Conservation (phyloP, 2,797 vertebrate species). For the Leptodactylus fallax region DNA sequence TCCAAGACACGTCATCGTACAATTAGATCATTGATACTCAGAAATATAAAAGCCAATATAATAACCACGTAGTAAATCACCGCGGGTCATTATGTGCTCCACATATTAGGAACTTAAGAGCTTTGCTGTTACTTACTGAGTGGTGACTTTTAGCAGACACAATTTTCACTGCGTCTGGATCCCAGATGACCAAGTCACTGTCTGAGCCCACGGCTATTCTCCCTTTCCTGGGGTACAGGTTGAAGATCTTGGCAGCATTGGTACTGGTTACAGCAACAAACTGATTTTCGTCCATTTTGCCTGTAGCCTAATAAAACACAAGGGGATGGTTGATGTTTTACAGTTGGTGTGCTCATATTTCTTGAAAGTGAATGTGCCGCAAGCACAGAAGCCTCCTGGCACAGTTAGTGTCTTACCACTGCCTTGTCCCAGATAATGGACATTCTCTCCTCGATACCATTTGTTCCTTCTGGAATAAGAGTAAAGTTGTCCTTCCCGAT, state of each 20-base stretch:
- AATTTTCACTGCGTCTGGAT: conserved; percentile 90
- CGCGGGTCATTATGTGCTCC: background rate
- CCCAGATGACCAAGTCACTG: conserved; percentile 96
- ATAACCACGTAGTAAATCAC: background rate
- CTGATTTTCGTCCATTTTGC: conserved; percentile 99
- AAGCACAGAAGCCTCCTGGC: background rate
- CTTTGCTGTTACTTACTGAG: conserved; percentile 80
- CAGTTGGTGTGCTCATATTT: background rate
- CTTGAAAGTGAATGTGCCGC: background rate
- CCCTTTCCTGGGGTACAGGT: conserved; percentile 95
- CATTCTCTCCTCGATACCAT: conserved; percentile 96
- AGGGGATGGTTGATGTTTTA: background rate
- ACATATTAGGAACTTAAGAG: background rate
- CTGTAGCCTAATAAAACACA: conserved; percentile 83
- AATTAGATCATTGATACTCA: conserved; percentile 15
- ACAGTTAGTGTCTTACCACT: conserved; percentile 81
- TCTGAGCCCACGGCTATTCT: conserved; percentile 94
- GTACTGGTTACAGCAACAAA: conserved; percentile 98
- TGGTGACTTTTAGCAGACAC: conserved; percentile 95
- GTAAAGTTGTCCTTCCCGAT: conserved; percentile 98
- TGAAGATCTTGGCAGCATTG: conserved; percentile 97
- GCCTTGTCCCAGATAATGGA: conserved; percentile 97
- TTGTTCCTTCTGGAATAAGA: conserved; percentile 94
- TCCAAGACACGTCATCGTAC: conserved; percentile 38
- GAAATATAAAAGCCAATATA: background rate